Evolutionary conservation across 2,888 invertebrate species (phyloP).

Genomic region (Calliphora vomitoria): DNA sequence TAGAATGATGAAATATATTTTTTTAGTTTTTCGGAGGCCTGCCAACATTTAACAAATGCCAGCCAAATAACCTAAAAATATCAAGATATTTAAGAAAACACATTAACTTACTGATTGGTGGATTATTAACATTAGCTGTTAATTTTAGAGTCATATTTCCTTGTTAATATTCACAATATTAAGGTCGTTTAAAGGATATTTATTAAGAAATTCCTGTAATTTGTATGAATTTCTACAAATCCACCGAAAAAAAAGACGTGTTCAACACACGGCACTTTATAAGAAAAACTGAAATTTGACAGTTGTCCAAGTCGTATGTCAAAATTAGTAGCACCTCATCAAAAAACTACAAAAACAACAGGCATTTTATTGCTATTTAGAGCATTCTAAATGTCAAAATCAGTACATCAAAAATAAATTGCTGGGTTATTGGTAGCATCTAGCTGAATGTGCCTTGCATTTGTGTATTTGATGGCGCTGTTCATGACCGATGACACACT

Average conservation of each 20-base stretch:
- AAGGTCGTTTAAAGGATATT: slow-evolving; percentile 27
- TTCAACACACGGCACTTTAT: slow-evolving; percentile 28
- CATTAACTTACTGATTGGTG: slow-evolving; percentile 84
- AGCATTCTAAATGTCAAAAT: too few relatives aligned
- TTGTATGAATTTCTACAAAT: slow-evolving; percentile 23
- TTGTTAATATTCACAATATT: background rate
- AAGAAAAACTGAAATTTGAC: slow-evolving; percentile 11
- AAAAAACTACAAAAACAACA: too few relatives aligned
- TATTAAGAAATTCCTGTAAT: slow-evolving; percentile 28
- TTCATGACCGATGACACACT: slow-evolving; percentile 14
- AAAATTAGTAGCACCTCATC: too few relatives aligned
- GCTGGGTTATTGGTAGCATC: too few relatives aligned
- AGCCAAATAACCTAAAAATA: slow-evolving; percentile 79
- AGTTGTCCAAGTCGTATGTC: background rate
- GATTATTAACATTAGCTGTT: slow-evolving; percentile 83
- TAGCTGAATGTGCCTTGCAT: too few relatives aligned
- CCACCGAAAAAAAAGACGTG: slow-evolving; percentile 23
- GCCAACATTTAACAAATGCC: slow-evolving; percentile 57
- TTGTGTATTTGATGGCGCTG: slow-evolving; percentile 17
- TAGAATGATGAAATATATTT: slow-evolving; percentile 77
- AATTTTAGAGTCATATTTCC: slow-evolving; percentile 81
- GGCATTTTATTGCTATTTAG: too few relatives aligned
- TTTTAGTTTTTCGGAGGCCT: slow-evolving; percentile 20
- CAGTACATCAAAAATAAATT: too few relatives aligned
- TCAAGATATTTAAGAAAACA: background rate